These are phyloP conservation scores for Eucera pruinosa DNA, from an alignment of 2,888 invertebrate genomes.

Conservation along the genomic window DNA sequence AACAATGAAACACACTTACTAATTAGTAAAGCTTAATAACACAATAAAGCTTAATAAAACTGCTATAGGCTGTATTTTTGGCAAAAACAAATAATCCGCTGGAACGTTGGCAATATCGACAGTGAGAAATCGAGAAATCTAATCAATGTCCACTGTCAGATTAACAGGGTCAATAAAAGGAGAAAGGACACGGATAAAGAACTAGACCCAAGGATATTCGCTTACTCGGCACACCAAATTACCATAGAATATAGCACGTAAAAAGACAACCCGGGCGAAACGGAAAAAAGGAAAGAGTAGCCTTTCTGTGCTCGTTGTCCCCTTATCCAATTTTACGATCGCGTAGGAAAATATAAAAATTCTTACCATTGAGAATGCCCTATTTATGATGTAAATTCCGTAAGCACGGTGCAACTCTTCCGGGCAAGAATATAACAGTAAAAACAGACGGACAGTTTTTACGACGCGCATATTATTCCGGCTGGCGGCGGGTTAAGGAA, in stretches of 20 bases:
- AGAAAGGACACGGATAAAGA: no score
- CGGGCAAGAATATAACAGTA: slow-evolving; percentile 21
- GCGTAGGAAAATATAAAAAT: slow-evolving; percentile 29
- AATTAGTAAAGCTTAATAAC: neutral
- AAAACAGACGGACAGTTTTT: slow-evolving; percentile 48
- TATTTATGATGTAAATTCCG: slow-evolving; percentile 47
- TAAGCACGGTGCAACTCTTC: slow-evolving; percentile 21
- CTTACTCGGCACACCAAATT: slow-evolving; percentile 26
- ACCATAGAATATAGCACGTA: slow-evolving; percentile 15
- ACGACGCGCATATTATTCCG: slow-evolving; percentile 21
- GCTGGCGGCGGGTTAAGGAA: slow-evolving; percentile 3
- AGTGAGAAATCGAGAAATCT: neutral
- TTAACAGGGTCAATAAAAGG: neutral
- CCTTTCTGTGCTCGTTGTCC: neutral
- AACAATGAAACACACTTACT: neutral
- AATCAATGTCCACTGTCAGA: no score
- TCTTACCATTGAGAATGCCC: slow-evolving; percentile 34
- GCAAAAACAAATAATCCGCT: no score
- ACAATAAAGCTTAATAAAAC: no score
- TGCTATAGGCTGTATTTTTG: neutral
- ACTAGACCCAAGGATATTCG: neutral
- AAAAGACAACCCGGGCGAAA: neutral
- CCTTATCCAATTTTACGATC: slow-evolving; percentile 39
- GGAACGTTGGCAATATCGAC: neutral
- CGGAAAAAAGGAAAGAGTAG: neutral